Evolutionary conservation across 2,797 vertebrate genomes (phyloP), one percentile per base, ranked within the genome.

Genomic region (Bovichtus diacanthus): DNA sequence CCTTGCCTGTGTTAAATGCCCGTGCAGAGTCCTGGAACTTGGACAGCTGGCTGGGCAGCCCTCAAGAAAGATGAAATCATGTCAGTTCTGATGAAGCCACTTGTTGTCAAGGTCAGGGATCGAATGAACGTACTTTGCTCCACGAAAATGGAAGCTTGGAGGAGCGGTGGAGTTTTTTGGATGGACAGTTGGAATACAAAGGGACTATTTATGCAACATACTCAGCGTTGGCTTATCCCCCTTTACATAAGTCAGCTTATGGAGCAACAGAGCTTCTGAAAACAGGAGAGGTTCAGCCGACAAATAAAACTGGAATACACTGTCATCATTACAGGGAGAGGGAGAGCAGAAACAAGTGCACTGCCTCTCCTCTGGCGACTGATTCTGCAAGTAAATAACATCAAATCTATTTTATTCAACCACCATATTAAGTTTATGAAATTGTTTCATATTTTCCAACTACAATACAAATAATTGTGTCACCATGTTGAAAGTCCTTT

Each of bases 201-300:
- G 50, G 7, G 51, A 82, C 62, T 49, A 60, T 87, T 89, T 87
- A 85, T 84, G 81, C 77, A 88, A 86, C 62, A 66, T 61, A 70
- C 62, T 73, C 56, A 25, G 61, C 11, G 12, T 43, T 44, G 12
- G 73, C 61, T 89, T 79, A 93, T 90, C 88, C 74, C 59, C 46
- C 39, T 82, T 91, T 90, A 92, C 60, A 87, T 93, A 93, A 93
- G 49, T 85, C 88, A 88, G 88, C 84, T 93, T 92, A 91, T 41
- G 50, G 74, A 85, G 82, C 53, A 47, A 47, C 66, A 78, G 70
- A 69, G 56, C 38, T 56, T 49, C 47, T 78, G 50, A 58, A 29
- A 70, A 69, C 38, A 67, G 41, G 44, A 46, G 66, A 61, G 73
- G 38, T 77, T 59, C 56, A 66, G 58, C 49, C 11, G 4, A 64